A percentile compares a stretch with the other conserved stretches of the same genome.
phyloP scores from a whole-genome alignment of 2,113 vertebrate genomes.

The Coregonus clupeaformis region DNA sequence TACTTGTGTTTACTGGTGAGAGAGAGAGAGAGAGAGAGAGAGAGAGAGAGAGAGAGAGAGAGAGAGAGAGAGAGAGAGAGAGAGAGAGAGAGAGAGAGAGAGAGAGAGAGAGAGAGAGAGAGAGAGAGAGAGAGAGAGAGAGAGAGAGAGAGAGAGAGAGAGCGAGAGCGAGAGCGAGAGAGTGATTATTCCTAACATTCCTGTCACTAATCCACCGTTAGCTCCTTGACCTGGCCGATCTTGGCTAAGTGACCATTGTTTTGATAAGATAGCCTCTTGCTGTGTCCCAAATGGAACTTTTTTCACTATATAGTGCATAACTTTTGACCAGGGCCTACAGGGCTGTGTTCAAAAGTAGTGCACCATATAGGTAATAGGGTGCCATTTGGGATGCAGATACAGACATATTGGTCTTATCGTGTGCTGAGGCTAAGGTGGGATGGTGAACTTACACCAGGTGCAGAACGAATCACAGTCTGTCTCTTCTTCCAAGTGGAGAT shows the following conservation, averaged over 20 bases:
- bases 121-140: too few relatives aligned
- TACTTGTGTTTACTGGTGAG: neutral
- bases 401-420: constrained; percentile 27
- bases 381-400: constrained; percentile 27
- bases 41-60: neutral
- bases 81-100: neutral
- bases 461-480: neutral
- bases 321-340: neutral
- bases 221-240: constrained; percentile 21
- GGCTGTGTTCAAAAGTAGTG: constrained; percentile 7
- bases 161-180: neutral
- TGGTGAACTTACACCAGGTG: neutral
- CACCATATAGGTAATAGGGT: neutral
- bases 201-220: constrained; percentile 9
- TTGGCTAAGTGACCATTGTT: constrained; percentile 29
- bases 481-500: constrained; percentile 5
- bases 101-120: neutral
- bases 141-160: too few relatives aligned
- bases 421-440: neutral
- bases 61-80: too few relatives aligned
- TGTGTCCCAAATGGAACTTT: constrained; percentile 6
- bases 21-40: too few relatives aligned
- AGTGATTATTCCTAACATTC: neutral
- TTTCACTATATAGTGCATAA: constrained; percentile 12
- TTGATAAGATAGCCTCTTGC: constrained; percentile 37